A percentile compares a stretch with the other conserved stretches of the same genome.
Conservation (phyloP, 2,797 vertebrate species). For the Myotis vivesi region DNA sequence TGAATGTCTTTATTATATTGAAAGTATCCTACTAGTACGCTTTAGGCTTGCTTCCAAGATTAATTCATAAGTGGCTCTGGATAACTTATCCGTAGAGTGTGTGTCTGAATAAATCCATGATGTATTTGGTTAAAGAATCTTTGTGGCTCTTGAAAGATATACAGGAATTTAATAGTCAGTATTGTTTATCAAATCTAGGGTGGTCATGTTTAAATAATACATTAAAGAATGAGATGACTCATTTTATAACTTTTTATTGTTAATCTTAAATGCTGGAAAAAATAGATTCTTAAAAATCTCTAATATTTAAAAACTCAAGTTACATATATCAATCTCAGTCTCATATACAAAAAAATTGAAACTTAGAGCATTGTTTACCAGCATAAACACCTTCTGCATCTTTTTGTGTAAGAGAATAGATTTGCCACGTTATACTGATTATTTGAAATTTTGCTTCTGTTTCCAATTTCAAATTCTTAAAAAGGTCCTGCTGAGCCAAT, state of each 20-base stretch:
- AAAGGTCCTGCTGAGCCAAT: slow-evolving; percentile 14
- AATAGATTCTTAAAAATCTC: not conserved
- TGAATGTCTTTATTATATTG: not conserved
- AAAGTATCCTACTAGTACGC: not conserved
- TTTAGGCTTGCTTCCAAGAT: slow-evolving; percentile 47
- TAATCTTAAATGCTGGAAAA: slow-evolving; percentile 22
- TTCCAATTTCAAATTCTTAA: slow-evolving; percentile 59
- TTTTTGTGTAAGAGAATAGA: slow-evolving; percentile 37
- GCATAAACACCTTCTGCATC: not conserved
- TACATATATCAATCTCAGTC: not conserved
- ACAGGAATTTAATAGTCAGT: not conserved
- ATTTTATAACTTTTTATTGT: not conserved
- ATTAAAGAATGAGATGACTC: slow-evolving; percentile 4
- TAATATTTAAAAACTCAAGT: slow-evolving; percentile 17
- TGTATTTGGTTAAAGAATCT: slow-evolving; percentile 2
- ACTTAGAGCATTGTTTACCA: not conserved
- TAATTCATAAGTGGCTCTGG: slow-evolving; percentile 42
- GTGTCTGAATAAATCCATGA: not conserved
- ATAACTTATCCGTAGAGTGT: not conserved
- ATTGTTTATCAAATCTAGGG: slow-evolving; percentile 1
- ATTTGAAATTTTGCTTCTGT: slow-evolving; percentile 54
- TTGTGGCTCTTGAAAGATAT: slow-evolving; percentile 35
- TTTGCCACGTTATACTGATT: slow-evolving; percentile 22
- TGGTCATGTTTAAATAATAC: slow-evolving; percentile 16
- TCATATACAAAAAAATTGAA: not conserved